Base-by-base conservation (phyloP, 2,888 invertebrate species). In the Lamellibrachia satsuma region DNA sequence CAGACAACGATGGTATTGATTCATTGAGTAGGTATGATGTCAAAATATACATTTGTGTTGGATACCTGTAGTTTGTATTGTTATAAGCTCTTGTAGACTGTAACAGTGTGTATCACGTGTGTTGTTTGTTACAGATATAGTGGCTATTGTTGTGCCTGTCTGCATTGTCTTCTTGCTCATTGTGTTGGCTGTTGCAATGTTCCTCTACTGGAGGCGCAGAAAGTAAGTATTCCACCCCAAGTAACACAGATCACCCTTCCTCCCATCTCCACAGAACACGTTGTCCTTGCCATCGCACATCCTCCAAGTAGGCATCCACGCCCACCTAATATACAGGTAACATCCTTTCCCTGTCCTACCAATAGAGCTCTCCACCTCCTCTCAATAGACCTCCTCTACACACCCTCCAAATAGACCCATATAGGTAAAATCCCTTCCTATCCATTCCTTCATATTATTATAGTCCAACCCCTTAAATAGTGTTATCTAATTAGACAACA, bases 81-180 rank as follows among this genome's bases (percentile, higher is more conserved):
- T 60, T 60, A 60, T 11, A 15, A 15, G 22, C 22, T 60, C 4
- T 4, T 4, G 60, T 60, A 15, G 60, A 15, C 22, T 60, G 1
- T 15, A 4, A 60, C 60, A 60, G 90, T n/a, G 3, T 57, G 15
- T 15, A 75, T 75, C 11, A 27, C 52, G 55, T 11, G 11, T 39
- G 90, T 27, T n/a, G 92, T 90, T 92, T 92, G 90, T 94, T 93
- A 52, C 75, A 75, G 94, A 93, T 90, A 57, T 94, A 9, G 93
- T 93, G 3, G 94, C 94, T 3, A 94, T 95, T 52, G 93, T 94
- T 8, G 93, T 95, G 1, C 95, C 95, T 8, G 92, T 95, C 7
- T 92, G 94, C 4, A 60, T 95, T 2, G 39, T 95, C 6, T 92
- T 94, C 3, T 52, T 95, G 15, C 92, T 95, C 2, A 92, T 93